Conservation (phyloP, 2,888 invertebrate genomes). For the Scaptomyza tumidula region DNA sequence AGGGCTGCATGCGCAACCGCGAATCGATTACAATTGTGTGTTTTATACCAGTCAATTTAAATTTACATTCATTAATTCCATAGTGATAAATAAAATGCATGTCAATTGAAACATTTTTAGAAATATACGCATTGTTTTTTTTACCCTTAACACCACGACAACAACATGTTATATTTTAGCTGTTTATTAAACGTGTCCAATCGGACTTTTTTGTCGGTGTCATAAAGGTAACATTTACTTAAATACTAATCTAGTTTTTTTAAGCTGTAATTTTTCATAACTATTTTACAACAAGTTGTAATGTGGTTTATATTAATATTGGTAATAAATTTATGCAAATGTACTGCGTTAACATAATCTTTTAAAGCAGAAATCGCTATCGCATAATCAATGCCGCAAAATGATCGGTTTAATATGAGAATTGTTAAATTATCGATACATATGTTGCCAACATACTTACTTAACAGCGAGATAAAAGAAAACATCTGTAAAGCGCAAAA, state of each 20-base stretch:
- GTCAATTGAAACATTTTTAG: not conserved
- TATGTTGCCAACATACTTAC: not conserved
- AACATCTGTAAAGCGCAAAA: not conserved
- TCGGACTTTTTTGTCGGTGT: not conserved
- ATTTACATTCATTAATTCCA: too few species aligned
- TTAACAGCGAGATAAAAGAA: slow-evolving; percentile 16
- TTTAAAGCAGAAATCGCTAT: slow-evolving; percentile 1
- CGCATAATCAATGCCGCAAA: not conserved
- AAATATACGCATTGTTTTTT: not conserved
- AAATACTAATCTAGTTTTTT: not conserved
- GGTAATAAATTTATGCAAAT: too few species aligned
- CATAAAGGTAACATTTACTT: too few species aligned
- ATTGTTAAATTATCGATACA: slow-evolving; percentile 16
- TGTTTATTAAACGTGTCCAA: not conserved
- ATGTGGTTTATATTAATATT: too few species aligned
- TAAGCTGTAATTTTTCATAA: not conserved
- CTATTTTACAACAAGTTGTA: not conserved
- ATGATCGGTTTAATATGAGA: not conserved
- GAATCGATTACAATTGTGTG: slow-evolving; percentile 15
- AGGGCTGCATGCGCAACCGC: slow-evolving; percentile 22
- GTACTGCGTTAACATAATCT: slow-evolving; percentile 1
- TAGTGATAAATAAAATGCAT: not conserved
- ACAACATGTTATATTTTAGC: not conserved
- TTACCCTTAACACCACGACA: not conserved
- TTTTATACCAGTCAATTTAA: not conserved